Evolutionary conservation across 2,888 invertebrate species (phyloP).

Genomic region (Ariolimax columbianus): DNA sequence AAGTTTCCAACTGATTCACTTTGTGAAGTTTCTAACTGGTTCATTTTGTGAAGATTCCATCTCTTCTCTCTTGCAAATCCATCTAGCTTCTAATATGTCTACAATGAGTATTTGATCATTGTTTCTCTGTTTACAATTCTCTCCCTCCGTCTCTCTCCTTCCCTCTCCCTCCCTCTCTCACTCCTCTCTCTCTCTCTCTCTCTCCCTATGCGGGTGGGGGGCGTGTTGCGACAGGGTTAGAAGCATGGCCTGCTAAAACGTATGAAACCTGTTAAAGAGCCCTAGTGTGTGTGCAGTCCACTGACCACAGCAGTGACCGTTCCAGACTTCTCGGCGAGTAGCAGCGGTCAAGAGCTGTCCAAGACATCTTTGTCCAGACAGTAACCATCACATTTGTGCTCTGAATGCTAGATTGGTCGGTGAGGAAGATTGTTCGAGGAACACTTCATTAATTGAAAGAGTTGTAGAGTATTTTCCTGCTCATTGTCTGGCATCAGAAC

Average conservation of each 20-base stretch:
- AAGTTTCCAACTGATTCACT: no score
- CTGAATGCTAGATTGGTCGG: slow-evolving; percentile 1
- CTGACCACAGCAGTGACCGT: slow-evolving; percentile 26
- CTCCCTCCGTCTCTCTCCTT: neutral
- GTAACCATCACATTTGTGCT: slow-evolving; percentile 8
- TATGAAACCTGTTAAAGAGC: neutral
- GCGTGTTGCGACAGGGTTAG: no score
- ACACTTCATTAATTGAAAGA: slow-evolving; percentile 44
- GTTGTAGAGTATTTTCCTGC: slow-evolving; percentile 36
- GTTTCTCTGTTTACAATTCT: no score
- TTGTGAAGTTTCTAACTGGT: no score
- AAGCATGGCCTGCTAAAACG: neutral
- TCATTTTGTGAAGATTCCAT: no score
- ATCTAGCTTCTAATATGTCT: no score
- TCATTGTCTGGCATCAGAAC: neutral
- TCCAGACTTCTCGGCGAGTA: slow-evolving; percentile 19
- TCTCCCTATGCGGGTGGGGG: no score
- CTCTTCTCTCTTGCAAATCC: no score
- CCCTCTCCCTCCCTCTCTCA: neutral
- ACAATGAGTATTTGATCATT: no score
- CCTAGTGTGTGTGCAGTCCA: neutral
- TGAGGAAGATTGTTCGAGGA: slow-evolving; percentile 2
- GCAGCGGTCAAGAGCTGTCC: slow-evolving; percentile 37
- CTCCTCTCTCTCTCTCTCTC: no score
- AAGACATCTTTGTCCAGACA: slow-evolving; percentile 32